Percentiles rank a stretch among this genome's conserved stretches.
Conservation (phyloP, 2,888 invertebrate species). For the Dendrolimus houi region DNA sequence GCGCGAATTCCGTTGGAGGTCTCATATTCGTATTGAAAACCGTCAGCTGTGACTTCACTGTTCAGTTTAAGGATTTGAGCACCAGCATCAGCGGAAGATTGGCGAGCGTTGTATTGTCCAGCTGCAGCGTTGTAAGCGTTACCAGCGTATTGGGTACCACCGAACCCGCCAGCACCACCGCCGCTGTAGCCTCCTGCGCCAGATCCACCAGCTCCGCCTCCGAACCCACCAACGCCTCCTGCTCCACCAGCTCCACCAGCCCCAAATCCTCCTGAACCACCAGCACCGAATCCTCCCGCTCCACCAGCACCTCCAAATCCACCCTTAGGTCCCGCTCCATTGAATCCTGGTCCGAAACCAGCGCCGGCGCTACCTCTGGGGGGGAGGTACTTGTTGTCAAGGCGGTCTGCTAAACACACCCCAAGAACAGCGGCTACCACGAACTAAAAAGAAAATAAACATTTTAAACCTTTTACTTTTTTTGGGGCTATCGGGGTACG, state of each 20-base stretch:
- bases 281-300: conserved; percentile 17
- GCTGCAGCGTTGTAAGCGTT: conserved; percentile 33
- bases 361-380: conserved; percentile 62
- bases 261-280: conserved; percentile 19
- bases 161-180: conserved; percentile 10
- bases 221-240: conserved; percentile 13
- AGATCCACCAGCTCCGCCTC: conserved; percentile 9
- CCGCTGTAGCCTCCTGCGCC: conserved; percentile 16
- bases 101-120: conserved; percentile 25
- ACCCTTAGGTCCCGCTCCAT: conserved; percentile 16
- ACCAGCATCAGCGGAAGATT: conserved; percentile 44
- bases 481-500: not conserved
- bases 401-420: conserved; percentile 61
- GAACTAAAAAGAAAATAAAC: conserved; percentile 34
- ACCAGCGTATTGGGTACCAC: conserved; percentile 18
- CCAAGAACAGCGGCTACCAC: conserved; percentile 61
- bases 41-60: conserved; percentile 64
- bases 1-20: conserved; percentile 69
- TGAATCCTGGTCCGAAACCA: conserved; percentile 47
- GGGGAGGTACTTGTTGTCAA: conserved; percentile 69
- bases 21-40: conserved; percentile 65
- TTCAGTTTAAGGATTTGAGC: conserved; percentile 59
- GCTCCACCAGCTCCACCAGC: conserved; percentile 12
- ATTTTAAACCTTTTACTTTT: not conserved
- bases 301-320: conserved; percentile 17